Conservation (phyloP, 2,888 invertebrate species). For the Brachypalpus laphriformis region DNA sequence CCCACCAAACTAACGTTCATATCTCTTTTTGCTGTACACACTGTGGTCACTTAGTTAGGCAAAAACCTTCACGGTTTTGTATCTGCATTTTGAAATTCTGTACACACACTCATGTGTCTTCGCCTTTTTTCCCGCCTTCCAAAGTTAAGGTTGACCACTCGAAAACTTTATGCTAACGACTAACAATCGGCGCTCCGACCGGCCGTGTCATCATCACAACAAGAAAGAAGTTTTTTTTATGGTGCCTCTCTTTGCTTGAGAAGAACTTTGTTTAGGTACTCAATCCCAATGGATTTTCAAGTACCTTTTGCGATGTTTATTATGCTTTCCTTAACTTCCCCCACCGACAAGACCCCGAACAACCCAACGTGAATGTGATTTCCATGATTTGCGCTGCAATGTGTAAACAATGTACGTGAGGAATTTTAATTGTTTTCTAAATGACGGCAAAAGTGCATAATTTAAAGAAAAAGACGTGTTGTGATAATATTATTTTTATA, state of each 20-base stretch:
- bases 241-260: conserved; percentile 3
- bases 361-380: conserved; percentile 23
- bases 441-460: conserved; percentile 22
- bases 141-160: conserved; percentile 34
- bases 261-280: conserved; percentile 11
- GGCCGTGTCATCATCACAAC: conserved; percentile 9
- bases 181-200: conserved; percentile 7
- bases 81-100: conserved; percentile 12
- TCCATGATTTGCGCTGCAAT: conserved; percentile 30
- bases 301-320: conserved; percentile 35
- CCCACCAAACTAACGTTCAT: too few relatives aligned
- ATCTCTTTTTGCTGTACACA: background rate
- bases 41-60: background rate
- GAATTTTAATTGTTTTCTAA: conserved; percentile 47
- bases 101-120: background rate
- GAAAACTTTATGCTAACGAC: background rate
- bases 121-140: background rate
- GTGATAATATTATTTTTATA: background rate
- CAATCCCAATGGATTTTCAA: background rate
- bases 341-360: conserved; percentile 5
- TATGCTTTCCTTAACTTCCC: conserved; percentile 38
- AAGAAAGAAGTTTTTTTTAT: background rate
- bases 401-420: conserved; percentile 54
- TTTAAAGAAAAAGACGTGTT: background rate
- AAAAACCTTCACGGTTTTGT: conserved; percentile 7